phyloP scores from a whole-genome alignment of 2,888 invertebrate genomes.

The Chymomyza fuscimana region DNA sequence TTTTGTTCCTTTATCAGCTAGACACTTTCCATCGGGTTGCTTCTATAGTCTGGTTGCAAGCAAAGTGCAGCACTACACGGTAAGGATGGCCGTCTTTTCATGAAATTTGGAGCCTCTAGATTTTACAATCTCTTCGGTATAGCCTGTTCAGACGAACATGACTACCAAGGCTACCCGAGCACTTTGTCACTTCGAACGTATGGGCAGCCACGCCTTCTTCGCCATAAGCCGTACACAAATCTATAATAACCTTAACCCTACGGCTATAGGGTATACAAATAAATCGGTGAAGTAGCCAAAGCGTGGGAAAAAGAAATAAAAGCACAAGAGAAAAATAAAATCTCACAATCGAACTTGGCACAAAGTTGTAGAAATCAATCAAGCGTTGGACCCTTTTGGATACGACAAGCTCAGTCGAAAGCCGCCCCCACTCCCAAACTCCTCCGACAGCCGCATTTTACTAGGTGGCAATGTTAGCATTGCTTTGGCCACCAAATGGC shows the following conservation, averaged over 20 bases:
- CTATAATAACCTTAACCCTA: not conserved
- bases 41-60: no score
- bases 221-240: not conserved
- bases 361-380: slow-evolving; percentile 66
- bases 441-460: not conserved
- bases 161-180: no score
- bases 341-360: slow-evolving; percentile 34
- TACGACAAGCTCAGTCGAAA: not conserved
- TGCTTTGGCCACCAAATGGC: not conserved
- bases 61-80: no score
- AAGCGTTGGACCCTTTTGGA: slow-evolving; percentile 36
- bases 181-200: no score
- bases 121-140: no score
- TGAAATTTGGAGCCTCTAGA: no score
- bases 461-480: slow-evolving; percentile 39
- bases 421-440: no score
- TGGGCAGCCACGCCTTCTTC: not conserved
- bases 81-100: no score
- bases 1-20: no score
- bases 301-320: slow-evolving; percentile 8
- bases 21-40: no score
- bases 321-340: slow-evolving; percentile 11
- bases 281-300: slow-evolving; percentile 10
- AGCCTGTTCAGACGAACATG: no score
- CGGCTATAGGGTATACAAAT: not conserved